Base-by-base conservation (phyloP, 2,797 vertebrate genomes). In the Antrozous pallidus region DNA sequence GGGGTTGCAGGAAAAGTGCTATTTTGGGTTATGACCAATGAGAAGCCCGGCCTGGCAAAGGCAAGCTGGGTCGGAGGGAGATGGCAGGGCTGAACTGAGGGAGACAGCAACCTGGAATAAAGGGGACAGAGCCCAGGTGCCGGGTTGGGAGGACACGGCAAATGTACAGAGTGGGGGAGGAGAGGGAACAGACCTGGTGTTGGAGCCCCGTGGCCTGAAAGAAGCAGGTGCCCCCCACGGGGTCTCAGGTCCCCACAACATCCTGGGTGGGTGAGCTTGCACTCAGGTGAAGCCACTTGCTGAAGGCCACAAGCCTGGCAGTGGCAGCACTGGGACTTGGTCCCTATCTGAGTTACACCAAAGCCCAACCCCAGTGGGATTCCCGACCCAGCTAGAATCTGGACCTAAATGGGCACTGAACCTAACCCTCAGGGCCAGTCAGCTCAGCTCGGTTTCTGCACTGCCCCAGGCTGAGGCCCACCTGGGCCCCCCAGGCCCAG, bases 1-100 rank as follows among this genome's bases (percentile, higher is more conserved):
- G 65, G 36, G 63, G 65, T 45, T 92, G 81, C 94, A 92, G 95
- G 96, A 96, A 97, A 94, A 93, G 70, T 91, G 86, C 95, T 97
- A 97, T 97, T 97, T 97, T 95, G 73, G 93, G 95, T 40, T 92
- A 93, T 79, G 78, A 90, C 94, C 93, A 79, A 9, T 33, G 40
- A 94, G 80, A 75, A 97, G 40, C 40, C 40, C 20, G 65, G 80
- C 80, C 82, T 58, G 63, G 90, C 93, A 91, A 86, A 95, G 87
- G 69, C 86, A 65, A 38, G 81, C 61, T 88, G 82, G 56, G 36
- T 85, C 77, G 28, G 42, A 61, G 45, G 42, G 10, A 54, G 80
- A 82, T 4, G 45, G 56, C 38, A 38, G 73, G 42, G 20, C 91
- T 91, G 42, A 45, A 28, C 6, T 61, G 69, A 24, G 51, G 42